Percentiles rank a stretch among this genome's conserved stretches.
These are phyloP conservation scores for Chaetodon trifasciatus DNA, from an alignment of 2,797 vertebrate genomes.

Conservation along the genomic window DNA sequence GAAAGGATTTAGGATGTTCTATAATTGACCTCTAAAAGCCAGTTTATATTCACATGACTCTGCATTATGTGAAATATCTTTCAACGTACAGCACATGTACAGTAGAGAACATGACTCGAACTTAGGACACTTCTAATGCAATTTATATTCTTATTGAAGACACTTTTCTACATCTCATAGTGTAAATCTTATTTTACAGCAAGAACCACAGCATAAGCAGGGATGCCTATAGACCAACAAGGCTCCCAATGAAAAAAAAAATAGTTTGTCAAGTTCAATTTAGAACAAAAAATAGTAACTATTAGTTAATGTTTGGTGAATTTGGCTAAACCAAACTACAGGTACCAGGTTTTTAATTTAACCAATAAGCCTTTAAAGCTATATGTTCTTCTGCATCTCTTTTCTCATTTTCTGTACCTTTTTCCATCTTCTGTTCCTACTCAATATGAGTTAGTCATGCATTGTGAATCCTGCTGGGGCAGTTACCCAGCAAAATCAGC, in stretches of 20 bases:
- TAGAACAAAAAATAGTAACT: not conserved
- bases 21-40: not conserved
- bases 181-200: too few species aligned
- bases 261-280: not conserved
- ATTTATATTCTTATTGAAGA: too few species aligned
- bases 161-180: too few species aligned
- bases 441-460: not conserved
- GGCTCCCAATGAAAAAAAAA: not conserved
- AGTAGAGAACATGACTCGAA: too few species aligned
- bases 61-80: not conserved
- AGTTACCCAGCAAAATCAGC: not conserved
- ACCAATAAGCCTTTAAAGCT: not conserved
- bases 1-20: conserved; percentile 3
- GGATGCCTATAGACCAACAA: not conserved
- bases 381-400: not conserved
- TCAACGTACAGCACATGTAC: not conserved
- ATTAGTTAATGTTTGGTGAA: not conserved
- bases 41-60: too few species aligned
- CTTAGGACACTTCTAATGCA: too few species aligned
- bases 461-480: conserved; percentile 6
- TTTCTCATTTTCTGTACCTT: not conserved
- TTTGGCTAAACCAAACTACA: not conserved
- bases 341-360: not conserved
- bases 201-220: too few species aligned
- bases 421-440: not conserved